A percentile compares a stretch with the other conserved stretches of the same genome.
These are phyloP conservation scores for Anabas testudineus DNA, from an alignment of 2,797 vertebrate genomes.

Conservation along the genomic window DNA sequence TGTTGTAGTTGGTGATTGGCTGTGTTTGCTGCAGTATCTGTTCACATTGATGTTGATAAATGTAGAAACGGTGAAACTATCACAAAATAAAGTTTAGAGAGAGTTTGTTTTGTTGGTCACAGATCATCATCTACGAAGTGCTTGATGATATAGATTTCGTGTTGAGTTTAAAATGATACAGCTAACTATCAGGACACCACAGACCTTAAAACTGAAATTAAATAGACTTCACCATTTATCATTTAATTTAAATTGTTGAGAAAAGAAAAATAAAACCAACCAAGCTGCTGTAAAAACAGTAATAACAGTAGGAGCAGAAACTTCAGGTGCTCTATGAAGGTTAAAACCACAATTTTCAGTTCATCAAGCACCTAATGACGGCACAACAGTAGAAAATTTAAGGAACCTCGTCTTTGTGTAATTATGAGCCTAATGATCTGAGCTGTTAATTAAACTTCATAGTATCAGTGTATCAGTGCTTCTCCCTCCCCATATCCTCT, in stretches of 20 bases:
- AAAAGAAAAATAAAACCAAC: not conserved
- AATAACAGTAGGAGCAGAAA: not conserved
- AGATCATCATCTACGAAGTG: too few relatives aligned
- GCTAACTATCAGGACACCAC: not conserved
- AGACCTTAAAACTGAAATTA: not conserved
- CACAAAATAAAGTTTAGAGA: too few relatives aligned
- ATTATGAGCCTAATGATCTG: conserved; percentile 53
- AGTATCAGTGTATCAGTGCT: conserved; percentile 11
- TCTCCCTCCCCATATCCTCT: not conserved
- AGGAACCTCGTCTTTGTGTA: conserved; percentile 38
- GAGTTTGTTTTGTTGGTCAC: too few relatives aligned
- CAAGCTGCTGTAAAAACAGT: not conserved
- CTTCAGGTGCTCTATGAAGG: conserved; percentile 11
- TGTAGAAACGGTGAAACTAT: too few relatives aligned
- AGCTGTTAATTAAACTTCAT: conserved; percentile 48
- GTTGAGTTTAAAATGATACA: conserved; percentile 11
- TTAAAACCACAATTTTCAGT: conserved; percentile 25
- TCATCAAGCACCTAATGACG: conserved; percentile 45
- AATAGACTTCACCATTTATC: not conserved
- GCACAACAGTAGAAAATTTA: conserved; percentile 25
- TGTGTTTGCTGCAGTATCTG: too few relatives aligned
- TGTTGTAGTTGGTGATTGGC: not conserved
- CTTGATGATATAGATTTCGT: conserved; percentile 18
- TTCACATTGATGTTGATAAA: too few relatives aligned
- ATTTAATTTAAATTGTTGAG: not conserved